Base-by-base conservation (phyloP, 2,797 vertebrate genomes). In the Thunnus albacares region DNA sequence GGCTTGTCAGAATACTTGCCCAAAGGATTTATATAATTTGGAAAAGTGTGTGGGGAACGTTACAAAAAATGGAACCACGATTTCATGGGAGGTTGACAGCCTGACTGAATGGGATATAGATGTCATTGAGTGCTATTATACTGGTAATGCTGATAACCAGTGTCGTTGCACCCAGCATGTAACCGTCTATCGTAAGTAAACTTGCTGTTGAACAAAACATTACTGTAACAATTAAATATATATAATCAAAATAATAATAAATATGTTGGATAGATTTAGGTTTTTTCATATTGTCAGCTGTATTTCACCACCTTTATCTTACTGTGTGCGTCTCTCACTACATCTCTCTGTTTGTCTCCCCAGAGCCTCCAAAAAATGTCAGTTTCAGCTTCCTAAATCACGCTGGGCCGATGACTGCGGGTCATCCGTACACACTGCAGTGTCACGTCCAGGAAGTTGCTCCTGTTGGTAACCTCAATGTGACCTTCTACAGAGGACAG, bases 291-390 rank as follows among this genome's bases (percentile, higher is more conserved):
- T 24, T 24, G 24, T 24, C 24, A 24, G 24, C 24, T 24, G 24
- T 24, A 24, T 2, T 24, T 24, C 24, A 24, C 41, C 61, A 18
- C 61, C 10, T 18, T 15, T 12, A 22, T 62, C 7, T 33, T 10
- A 78, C 17, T 24, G 24, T 24, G 24, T 24, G 24, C 24, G 24
- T 24, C 24, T 24, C 24, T 24, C 24, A 24, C 24, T 24, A 24
- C 2, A 15, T 58, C 5, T 51, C 20, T 14, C 47, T 20, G 18
- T 51, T n/a, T 51, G 18, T 51, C 22, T 41, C 62, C 68, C 75
- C 79, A 92, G 93, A 93, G 55, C 88, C 77, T 87, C 93, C 93
- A 33, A 72, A 81, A 4, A 59, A 8, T 0, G 91, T 94, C n/a
- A 68, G 79, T 61, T 35, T 93, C 53, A 76, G 30, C 68, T 45